phyloP scores from a whole-genome alignment of 1,140 invertebrate genomes.

The Drosophila eugracilis region DNA sequence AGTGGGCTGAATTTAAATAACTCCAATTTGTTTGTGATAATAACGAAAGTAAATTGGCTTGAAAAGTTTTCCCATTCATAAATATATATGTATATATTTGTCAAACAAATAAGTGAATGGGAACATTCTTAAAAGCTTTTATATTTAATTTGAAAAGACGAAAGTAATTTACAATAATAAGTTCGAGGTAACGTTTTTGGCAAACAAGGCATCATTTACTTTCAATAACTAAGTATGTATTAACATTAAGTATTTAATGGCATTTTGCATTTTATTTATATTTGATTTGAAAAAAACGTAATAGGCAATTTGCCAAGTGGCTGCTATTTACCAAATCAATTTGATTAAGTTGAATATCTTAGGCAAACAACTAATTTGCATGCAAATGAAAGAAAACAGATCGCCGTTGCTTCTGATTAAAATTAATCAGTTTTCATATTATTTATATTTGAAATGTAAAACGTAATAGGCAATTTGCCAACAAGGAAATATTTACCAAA shows the following conservation, averaged over 20 bases:
- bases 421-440: background rate
- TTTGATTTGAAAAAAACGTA: slow-evolving; percentile 5
- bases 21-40: background rate
- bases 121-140: no score
- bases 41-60: no score
- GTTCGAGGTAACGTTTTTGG: no score
- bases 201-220: no score
- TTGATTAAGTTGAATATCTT: background rate
- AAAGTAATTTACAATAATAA: no score
- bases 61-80: no score
- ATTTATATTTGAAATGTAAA: background rate
- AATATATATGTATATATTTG: no score
- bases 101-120: no score
- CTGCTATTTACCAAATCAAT: slow-evolving; percentile 2
- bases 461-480: slow-evolving; percentile 1
- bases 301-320: slow-evolving; percentile 2
- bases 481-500: slow-evolving; percentile 3
- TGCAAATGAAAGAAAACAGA: slow-evolving; percentile 2
- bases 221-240: background rate
- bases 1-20: slow-evolving; percentile 7
- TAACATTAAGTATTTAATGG: background rate
- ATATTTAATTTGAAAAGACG: no score
- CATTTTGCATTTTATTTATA: background rate
- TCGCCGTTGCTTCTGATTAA: background rate
- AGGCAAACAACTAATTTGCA: background rate